Base-by-base conservation (phyloP, 2,113 vertebrate species). In the Sinocyclocheilus rhinocerous region DNA sequence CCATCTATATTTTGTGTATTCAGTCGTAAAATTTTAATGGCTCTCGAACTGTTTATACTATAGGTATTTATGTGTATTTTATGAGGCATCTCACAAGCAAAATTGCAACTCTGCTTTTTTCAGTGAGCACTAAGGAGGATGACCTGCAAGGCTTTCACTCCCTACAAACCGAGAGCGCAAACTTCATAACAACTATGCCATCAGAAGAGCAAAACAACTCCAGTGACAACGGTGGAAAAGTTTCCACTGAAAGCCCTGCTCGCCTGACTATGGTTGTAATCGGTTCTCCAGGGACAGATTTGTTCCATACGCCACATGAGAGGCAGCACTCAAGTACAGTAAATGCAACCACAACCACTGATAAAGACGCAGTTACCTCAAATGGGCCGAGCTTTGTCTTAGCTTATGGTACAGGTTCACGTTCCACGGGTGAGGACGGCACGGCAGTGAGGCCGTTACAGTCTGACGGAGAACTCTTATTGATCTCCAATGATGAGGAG, bases 401-500 rank as follows among this genome's bases (percentile, higher is more conserved):
- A 52, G 79, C 77, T 80, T 73, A 91, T 36, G 79, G 39, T 12
- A 75, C 67, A 75, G 89, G n/a, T 83, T 78, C 52, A 42, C 52
- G 70, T 24, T 79, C 42, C 81, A 84, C 73, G 65, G 81, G 20
- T 2, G 78, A 57, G 72, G 67, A 89, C 3, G 72, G 84, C 81
- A 78, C 70, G 36, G 89, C 76, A 57, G 26, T n/a, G 33, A 7
- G 29, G 84, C 83, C 55, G 29, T 42, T 83, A 87, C 79, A 83
- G 45, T 48, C 20, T 18, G 55, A 78, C 80, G 83, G 83, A 88
- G 63, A 91, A 88, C 72, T 83, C 42, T 65, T 45, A 69, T 76
- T 88, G 85, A 90, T 89, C 72, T 91, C 59, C 85, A 87, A 87
- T 90, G 67, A 92, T 87, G 83, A 87, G 55, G 86, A 78, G 77